Evolutionary conservation across 2,888 invertebrate genomes (phyloP).

Genomic region (Tetropium fuscum): DNA sequence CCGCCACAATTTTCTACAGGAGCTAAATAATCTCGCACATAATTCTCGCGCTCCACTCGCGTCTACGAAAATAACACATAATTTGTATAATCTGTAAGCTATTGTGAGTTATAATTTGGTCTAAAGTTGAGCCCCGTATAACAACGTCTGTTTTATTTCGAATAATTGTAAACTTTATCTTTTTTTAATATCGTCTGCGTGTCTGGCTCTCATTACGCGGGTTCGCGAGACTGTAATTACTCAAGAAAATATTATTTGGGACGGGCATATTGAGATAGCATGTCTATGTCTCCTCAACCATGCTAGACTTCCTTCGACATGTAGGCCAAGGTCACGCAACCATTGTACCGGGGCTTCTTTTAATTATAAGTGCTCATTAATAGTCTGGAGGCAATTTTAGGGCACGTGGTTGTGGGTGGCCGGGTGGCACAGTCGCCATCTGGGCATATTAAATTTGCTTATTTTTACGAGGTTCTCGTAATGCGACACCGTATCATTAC

Average conservation of each 20-base stretch:
- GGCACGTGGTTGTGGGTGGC: too few relatives aligned
- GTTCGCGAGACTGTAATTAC: conserved; percentile 15
- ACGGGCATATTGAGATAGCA: conserved; percentile 15
- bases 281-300: conserved; percentile 12
- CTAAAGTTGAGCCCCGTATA: conserved; percentile 24
- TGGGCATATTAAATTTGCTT: too few relatives aligned
- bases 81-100: too few relatives aligned
- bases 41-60: too few relatives aligned
- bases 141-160: conserved; percentile 31
- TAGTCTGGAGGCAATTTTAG: conserved; percentile 3
- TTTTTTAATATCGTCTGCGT: conserved; percentile 22
- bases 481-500: too few relatives aligned
- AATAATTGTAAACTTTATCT: conserved; percentile 29
- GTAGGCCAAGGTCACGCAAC: conserved; percentile 14
- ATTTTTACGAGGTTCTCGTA: too few relatives aligned
- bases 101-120: conserved; percentile 27
- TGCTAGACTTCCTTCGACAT: conserved; percentile 17
- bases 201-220: conserved; percentile 21
- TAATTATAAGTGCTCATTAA: conserved; percentile 2
- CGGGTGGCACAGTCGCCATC: too few relatives aligned
- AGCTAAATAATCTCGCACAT: too few relatives aligned
- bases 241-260: conserved; percentile 23
- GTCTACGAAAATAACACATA: too few relatives aligned
- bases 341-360: neutral
- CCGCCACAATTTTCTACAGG: too few relatives aligned